These are phyloP conservation scores for Ranitomeya variabilis DNA, from an alignment of 2,113 vertebrate species.

Conservation along the genomic window DNA sequence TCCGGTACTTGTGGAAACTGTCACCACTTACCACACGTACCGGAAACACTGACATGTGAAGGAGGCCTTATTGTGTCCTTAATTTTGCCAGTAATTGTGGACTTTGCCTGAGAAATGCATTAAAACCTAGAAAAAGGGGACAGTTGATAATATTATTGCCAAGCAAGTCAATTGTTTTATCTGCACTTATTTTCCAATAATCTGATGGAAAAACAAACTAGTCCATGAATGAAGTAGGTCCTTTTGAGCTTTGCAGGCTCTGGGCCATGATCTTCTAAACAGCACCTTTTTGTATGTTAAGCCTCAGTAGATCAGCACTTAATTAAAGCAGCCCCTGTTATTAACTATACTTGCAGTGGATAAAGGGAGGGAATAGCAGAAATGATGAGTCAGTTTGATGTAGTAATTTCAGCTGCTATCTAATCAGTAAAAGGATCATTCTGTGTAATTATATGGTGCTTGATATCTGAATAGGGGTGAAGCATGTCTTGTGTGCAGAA, in stretches of 20 bases:
- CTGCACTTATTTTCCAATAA: neutral
- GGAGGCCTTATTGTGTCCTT: neutral
- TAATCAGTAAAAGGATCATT: slow-evolving; percentile 4
- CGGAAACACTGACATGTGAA: too few species aligned
- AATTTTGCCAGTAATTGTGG: neutral
- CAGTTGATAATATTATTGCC: neutral
- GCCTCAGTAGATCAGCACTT: slow-evolving; percentile 30
- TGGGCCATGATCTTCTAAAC: slow-evolving; percentile 30
- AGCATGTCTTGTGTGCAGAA: neutral
- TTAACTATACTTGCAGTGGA: slow-evolving; percentile 34
- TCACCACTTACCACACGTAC: too few species aligned
- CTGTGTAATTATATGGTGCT: slow-evolving; percentile 33
- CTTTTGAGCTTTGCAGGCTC: neutral
- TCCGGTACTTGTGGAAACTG: too few species aligned
- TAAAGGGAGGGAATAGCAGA: slow-evolving; percentile 18
- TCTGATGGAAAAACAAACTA: neutral
- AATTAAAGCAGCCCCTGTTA: slow-evolving; percentile 31
- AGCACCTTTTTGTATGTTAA: slow-evolving; percentile 9
- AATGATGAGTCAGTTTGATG: slow-evolving; percentile 44
- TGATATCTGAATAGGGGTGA: slow-evolving; percentile 27
- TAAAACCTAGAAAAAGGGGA: neutral
- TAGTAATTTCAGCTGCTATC: slow-evolving; percentile 47
- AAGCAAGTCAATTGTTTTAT: neutral
- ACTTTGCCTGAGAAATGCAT: neutral
- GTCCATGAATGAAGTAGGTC: neutral